Evolutionary conservation across 2,797 vertebrate genomes (phyloP).

Genomic region (Anolis apletophallus): DNA sequence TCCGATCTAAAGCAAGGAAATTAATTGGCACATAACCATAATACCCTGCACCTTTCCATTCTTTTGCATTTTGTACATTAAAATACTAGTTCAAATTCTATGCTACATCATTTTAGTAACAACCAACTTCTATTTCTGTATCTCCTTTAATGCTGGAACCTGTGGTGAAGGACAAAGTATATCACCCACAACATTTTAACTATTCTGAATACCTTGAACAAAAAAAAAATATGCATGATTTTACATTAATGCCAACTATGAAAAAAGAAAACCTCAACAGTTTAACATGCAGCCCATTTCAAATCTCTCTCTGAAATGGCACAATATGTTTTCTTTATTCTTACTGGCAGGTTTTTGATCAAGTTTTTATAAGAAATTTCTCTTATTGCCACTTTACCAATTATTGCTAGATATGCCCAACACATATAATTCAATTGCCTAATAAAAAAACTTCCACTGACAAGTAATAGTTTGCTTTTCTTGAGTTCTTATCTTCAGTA

Average conservation of each 20-base stretch:
- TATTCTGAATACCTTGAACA: not conserved
- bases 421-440: not conserved
- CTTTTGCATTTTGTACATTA: not conserved
- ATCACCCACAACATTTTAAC: not conserved
- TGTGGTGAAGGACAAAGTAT: not conserved
- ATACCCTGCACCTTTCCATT: constrained; percentile 5
- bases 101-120: not conserved
- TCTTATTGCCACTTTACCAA: not conserved
- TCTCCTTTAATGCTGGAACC: not conserved
- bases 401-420: not conserved
- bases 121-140: constrained; percentile 3
- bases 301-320: not conserved
- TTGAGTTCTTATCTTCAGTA: too few relatives aligned
- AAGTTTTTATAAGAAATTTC: not conserved
- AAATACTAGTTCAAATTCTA: not conserved
- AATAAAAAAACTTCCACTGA: not conserved
- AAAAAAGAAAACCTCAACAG: too few relatives aligned
- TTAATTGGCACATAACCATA: constrained; percentile 22
- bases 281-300: not conserved
- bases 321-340: not conserved
- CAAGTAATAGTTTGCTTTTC: not conserved
- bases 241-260: not conserved
- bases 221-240: not conserved
- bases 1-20: not conserved
- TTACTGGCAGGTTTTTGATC: not conserved